Evolutionary conservation across 2,113 vertebrate genomes (phyloP), one percentile per base, ranked within the genome.

Genomic region (Macquaria australasica): DNA sequence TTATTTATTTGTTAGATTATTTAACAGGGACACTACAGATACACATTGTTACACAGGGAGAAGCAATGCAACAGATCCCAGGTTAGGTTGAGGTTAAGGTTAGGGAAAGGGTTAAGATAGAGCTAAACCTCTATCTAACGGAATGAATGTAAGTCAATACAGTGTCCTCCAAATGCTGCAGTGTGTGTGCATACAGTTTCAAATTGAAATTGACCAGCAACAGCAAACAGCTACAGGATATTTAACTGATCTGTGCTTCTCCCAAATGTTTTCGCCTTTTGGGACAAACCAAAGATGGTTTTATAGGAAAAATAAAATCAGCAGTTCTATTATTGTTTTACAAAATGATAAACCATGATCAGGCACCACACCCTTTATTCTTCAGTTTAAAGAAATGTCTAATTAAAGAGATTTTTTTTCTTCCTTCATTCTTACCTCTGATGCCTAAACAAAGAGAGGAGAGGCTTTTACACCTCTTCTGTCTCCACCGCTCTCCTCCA

Each of bases 381-480:
- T 66, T 14, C 15, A 41, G 7, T 43, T 56, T 28, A 66, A 66
- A 66, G 41, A 23, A 41, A 39, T 31, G 0, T 39, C 34, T 23
- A 39, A 64, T 21, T 41, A 43, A 15, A 66, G 9, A 66, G 9
- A 66, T 66, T 66, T 66, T 15, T 34, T 7, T n/a, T 50, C 3
- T 23, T 10, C 8, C 16, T 11, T 71, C 21, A 53, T 37, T 53
- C 5, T 23, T 53, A 6, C 1, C 20, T 48, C 34, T 62, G 45
- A 59, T 58, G 15, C 5, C 25, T 18, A 7, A 62, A 79, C 0
- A 6, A 66, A 74, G 31, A 82, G 34, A 79, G 9, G 9, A n/a
- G 39, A 81, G 12, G 31, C 34, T 83, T 73, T 63, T 60, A 41
- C 28, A 62, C 72, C 67, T 39, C 37, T 12, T 21, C 21, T 63